Base-by-base conservation (phyloP, 1,140 invertebrate species). In the Microplitis mediator region DNA sequence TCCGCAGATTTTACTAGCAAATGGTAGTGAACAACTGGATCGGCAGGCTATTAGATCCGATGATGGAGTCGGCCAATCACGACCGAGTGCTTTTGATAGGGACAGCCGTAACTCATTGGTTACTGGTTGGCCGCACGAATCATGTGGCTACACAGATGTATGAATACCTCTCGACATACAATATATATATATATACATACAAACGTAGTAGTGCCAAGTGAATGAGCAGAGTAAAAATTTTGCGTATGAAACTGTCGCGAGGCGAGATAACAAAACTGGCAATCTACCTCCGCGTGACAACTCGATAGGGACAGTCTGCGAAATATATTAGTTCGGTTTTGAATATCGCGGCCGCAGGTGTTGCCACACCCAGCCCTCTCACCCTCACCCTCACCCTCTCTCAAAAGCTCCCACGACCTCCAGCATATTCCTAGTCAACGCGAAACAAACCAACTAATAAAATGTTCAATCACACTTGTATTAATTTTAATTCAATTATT, bases 41-140 rank as follows among this genome's bases (percentile, higher is more conserved):
- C 69, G 69, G 34, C 16, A 67, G 67, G 54, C 63, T 72, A 67
- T 72, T 67, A 72, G 71, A 50, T 60, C 35, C 11, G 16, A 67
- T 62, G 71, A 72, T 72, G 39, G 52, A 72, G 54, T 52, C 54
- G 36, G 63, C 71, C 71, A 72, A 72, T 72, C 71, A 62, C 56
- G 56, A 34, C 63, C 54, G 56, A 72, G 71, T 72, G 63, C 71
- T 67, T 67, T 51, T 72, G 71, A 72, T 66, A 72, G 35, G 70
- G 54, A 14, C 35, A 35, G 50, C 65, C 64, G 71, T 72, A 72
- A 72, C 65, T 72, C 64, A 72, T 72, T 67, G 71, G 63, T 58
- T 54, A 6, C 35, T 60, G 63, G 56, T 67, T 65, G 52, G 14
- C 54, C 69, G 31, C 39, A 62, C 56, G 63, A 64, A 72, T 72